Percentiles rank a stretch among this genome's conserved stretches.
Evolutionary conservation across 1,140 invertebrate genomes (phyloP).

Genomic region (Chionoecetes opilio): DNA sequence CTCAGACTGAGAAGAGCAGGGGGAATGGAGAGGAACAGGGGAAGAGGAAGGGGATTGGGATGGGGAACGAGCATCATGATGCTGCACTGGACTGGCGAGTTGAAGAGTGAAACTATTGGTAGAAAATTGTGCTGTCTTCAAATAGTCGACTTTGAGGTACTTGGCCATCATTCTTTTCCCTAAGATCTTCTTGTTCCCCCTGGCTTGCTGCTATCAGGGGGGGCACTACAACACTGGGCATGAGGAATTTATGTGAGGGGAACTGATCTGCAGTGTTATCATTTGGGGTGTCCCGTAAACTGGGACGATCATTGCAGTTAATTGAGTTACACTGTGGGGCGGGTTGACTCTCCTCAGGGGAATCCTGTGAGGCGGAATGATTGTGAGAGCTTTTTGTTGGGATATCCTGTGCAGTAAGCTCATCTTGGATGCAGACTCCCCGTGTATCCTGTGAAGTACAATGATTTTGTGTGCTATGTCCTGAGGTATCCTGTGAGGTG

Average conservation of each 20-base stretch:
- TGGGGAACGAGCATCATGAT: neutral
- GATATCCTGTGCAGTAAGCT: neutral
- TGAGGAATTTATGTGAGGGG: neutral
- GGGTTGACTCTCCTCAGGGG: neutral
- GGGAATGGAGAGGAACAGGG: no score
- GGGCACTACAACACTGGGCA: neutral
- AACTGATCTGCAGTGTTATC: neutral
- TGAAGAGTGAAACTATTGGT: neutral
- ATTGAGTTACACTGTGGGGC: neutral
- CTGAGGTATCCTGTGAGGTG: no score
- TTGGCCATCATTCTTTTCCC: neutral
- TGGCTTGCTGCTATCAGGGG: neutral
- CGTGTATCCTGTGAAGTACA: neutral
- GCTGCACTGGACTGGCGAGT: neutral
- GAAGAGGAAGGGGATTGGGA: neutral
- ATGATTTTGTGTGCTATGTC: no score
- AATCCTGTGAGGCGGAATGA: neutral
- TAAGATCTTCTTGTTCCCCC: neutral
- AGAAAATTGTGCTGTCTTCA: neutral
- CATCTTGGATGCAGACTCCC: neutral
- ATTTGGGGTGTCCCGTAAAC: neutral
- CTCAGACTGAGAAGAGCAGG: neutral
- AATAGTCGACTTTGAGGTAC: neutral
- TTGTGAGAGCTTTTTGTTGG: neutral
- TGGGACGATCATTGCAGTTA: neutral